These are phyloP conservation scores for Coracias cyanogaster DNA, from an alignment of 2,797 vertebrate genomes.

Conservation along the genomic window DNA sequence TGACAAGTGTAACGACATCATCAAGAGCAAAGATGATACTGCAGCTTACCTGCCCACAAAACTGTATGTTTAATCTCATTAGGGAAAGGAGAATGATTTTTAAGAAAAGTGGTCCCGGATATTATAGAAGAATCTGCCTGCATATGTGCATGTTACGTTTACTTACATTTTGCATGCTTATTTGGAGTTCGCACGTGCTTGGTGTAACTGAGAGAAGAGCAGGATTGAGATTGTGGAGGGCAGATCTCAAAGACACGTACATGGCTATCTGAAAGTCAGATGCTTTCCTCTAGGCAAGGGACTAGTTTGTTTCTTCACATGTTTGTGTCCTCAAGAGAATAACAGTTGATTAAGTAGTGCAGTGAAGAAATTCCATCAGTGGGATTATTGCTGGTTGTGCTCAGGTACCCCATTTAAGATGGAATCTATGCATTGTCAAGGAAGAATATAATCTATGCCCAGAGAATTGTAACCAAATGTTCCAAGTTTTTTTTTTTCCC, in stretches of 20 bases:
- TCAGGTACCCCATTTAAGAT: background rate
- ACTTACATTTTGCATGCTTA: background rate
- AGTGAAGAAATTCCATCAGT: background rate
- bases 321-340: background rate
- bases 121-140: background rate
- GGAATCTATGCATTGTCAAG: background rate
- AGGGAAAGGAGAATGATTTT: background rate
- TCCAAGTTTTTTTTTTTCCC: background rate
- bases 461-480: background rate
- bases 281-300: background rate
- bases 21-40: constrained; percentile 97
- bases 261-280: background rate
- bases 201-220: background rate
- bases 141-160: accelerated
- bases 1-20: constrained; percentile 98
- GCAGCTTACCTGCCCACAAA: constrained; percentile 94
- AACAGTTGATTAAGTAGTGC: background rate
- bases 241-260: background rate
- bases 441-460: background rate
- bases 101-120: background rate
- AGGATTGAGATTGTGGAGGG: background rate
- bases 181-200: background rate
- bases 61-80: constrained; percentile 85
- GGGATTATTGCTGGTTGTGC: background rate
- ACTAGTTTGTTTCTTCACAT: background rate